These are phyloP conservation scores for Siniperca scherzeri DNA, from an alignment of 2,797 vertebrate species.

Conservation along the genomic window DNA sequence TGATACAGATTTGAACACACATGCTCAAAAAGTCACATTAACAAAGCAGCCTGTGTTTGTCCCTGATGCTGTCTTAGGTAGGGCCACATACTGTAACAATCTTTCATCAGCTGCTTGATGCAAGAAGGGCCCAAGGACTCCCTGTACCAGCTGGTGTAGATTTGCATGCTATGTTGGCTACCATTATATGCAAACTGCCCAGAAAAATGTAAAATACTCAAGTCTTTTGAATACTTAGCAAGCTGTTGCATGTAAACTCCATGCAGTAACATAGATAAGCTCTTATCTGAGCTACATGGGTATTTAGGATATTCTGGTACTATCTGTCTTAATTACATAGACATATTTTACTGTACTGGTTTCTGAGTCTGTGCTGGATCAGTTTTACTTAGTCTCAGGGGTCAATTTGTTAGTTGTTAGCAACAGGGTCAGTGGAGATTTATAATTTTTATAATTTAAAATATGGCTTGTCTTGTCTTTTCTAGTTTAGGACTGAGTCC, in stretches of 20 bases:
- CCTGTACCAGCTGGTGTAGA: neutral
- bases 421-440: neutral
- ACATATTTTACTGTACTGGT: neutral
- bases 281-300: neutral
- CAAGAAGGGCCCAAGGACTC: neutral
- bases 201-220: neutral
- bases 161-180: neutral
- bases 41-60: slow-evolving; percentile 44
- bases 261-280: neutral
- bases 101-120: slow-evolving; percentile 29
- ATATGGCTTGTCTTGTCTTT: neutral
- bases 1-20: slow-evolving; percentile 4
- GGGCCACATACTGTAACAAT: slow-evolving; percentile 9
- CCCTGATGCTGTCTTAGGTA: neutral
- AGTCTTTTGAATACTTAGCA: neutral
- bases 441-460: neutral
- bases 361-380: neutral
- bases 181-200: neutral
- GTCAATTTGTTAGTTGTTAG: neutral
- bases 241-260: neutral
- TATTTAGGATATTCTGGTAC: neutral
- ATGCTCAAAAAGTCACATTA: neutral
- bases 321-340: neutral
- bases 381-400: neutral
- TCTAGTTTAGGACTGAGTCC: neutral